Conservation (phyloP, 1,140 invertebrate species). For the Hycleus phaleratus region DNA sequence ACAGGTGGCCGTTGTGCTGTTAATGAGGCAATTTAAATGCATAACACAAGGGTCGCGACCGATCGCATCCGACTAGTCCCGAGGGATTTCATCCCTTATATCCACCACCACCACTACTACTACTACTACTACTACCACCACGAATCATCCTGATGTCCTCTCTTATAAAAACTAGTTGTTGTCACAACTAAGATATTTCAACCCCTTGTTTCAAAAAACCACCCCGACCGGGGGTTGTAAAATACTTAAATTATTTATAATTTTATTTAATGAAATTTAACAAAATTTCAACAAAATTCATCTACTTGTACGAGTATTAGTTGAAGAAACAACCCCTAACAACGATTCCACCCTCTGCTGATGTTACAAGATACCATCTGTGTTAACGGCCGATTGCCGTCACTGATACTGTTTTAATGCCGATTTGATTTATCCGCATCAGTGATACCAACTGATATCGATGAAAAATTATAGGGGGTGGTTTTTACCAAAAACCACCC, state of each 20-base stretch:
- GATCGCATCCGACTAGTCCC: constrained; percentile 22
- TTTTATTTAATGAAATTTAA: too few species aligned
- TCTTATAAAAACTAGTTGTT: neutral
- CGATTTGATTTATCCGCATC: constrained; percentile 27
- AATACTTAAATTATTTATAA: too few species aligned
- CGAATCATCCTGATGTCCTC: neutral
- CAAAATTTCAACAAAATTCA: too few species aligned
- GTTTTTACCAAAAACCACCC: too few species aligned
- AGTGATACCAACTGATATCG: neutral
- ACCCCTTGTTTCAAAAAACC: too few species aligned
- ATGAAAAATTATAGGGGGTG: too few species aligned
- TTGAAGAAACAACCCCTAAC: too few species aligned
- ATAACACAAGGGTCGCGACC: constrained; percentile 25
- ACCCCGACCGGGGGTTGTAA: too few species aligned
- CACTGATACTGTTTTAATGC: constrained; percentile 26
- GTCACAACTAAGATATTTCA: too few species aligned
- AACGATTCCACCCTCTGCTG: too few species aligned
- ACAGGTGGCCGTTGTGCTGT: constrained; percentile 14
- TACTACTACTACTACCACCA: neutral
- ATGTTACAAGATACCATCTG: constrained; percentile 26
- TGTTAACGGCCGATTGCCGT: constrained; percentile 28
- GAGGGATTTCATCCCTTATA: constrained; percentile 7
- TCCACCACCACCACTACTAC: neutral
- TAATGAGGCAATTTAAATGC: constrained; percentile 29
- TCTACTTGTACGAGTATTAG: too few species aligned